These are phyloP conservation scores for Gallinago solitaria DNA, from an alignment of 2,797 vertebrate genomes.

Conservation along the genomic window DNA sequence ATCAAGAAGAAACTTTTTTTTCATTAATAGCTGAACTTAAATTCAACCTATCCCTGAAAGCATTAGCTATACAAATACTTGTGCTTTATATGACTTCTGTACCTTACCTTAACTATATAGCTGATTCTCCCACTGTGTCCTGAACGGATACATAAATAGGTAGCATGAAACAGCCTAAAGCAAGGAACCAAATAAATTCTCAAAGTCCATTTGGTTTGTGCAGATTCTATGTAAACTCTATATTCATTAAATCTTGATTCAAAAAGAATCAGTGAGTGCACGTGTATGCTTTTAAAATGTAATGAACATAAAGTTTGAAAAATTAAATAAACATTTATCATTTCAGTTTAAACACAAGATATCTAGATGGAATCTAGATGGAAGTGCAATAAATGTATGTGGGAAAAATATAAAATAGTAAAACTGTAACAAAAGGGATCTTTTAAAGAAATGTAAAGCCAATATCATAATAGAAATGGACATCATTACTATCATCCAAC, in stretches of 20 bases:
- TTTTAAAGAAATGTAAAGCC: background rate
- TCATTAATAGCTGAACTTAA: background rate
- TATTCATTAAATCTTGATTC: background rate
- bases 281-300: background rate
- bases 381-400: background rate
- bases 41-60: background rate
- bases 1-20: background rate
- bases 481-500: background rate
- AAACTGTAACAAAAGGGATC: background rate
- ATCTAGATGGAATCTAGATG: background rate
- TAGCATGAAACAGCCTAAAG: background rate
- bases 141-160: background rate
- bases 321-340: background rate
- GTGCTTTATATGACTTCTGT: background rate
- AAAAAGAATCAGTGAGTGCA: background rate
- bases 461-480: background rate
- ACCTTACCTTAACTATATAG: background rate
- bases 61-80: background rate
- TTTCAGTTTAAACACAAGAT: background rate
- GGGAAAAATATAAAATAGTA: background rate
- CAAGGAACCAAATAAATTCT: background rate
- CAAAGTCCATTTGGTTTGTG: background rate
- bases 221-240: background rate
- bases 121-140: background rate
- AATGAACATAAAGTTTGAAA: background rate